Base-by-base conservation (phyloP, 2,113 vertebrate species). In the Paradisaea rubra region DNA sequence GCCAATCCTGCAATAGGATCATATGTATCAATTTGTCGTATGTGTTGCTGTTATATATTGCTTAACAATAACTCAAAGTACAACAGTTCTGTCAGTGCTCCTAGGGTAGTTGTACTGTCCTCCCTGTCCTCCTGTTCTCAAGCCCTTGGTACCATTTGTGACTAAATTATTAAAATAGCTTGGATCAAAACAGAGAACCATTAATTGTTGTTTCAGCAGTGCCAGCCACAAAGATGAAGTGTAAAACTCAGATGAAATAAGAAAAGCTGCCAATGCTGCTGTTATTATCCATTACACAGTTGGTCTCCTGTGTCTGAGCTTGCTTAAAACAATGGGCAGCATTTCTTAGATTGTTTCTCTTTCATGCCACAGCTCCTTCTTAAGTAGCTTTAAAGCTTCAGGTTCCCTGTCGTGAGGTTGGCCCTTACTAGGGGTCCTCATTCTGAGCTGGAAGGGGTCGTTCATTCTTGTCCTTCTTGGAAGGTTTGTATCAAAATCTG, bases 21-120 rank as follows among this genome's bases (percentile, higher is more conserved):
- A 47, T 50, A 39, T 0, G 0, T 79, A 68, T 35, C 33, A 41
- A 57, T 85, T 74, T 41, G 59, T 59, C 1, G 0, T 27, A 3
- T 72, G 22, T 45, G 73, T 91, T 57, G 60, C 25, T 83, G 25
- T 80, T 81, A 19, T 2, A 4, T 53, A 31, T 44, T 84, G 42
- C 35, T 71, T 76, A 56, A 50, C 33, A 49, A 33, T 65, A 79
- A 65, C 18, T 89, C 31, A 6, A 25, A 72, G 24, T 56, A 30
- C 37, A 81, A 10, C 28, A 72, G 52, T 39, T 69, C 37, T 59
- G 39, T 81, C 57, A 27, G n/a, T 68, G 61, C 53, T 47, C 16
- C n/a, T 88, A 44, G 28, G 8, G 30, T 60, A 50, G 30, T 89
- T 68, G 19, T 44, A 35, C 15, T 64, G 28, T 37, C 50, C 27